Conservation (phyloP, 2,888 invertebrate species). For the Galerucella nymphaeae region DNA sequence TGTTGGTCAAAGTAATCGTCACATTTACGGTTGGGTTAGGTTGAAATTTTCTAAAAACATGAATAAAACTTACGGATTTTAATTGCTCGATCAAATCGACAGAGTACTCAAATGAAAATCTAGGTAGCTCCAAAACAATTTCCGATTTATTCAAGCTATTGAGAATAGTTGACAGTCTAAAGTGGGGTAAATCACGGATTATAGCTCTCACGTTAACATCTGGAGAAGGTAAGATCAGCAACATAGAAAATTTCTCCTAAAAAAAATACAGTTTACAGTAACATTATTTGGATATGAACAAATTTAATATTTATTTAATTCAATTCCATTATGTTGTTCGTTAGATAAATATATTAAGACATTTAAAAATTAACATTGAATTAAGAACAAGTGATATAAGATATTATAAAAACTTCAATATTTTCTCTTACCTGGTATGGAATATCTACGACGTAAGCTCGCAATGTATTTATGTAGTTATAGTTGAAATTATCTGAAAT, state of each 20-base stretch:
- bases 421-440: conserved; percentile 76
- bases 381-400: not conserved
- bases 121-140: conserved; percentile 70
- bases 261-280: conserved; percentile 7
- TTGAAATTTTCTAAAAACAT: too few species aligned
- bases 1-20: too few species aligned
- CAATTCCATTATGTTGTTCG: too few species aligned
- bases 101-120: conserved; percentile 71
- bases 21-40: too few species aligned
- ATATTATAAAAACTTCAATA: too few species aligned
- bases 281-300: not conserved
- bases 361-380: not conserved
- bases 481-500: conserved; percentile 72
- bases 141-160: conserved; percentile 66
- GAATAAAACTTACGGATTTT: conserved; percentile 64
- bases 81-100: conserved; percentile 67
- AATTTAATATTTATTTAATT: too few species aligned
- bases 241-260: conserved; percentile 43
- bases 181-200: conserved; percentile 69
- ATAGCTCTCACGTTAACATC: conserved; percentile 66
- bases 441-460: conserved; percentile 76
- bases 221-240: conserved; percentile 69
- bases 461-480: conserved; percentile 71
- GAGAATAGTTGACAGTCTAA: conserved; percentile 67
- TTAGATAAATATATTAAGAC: too few species aligned